Base-by-base conservation (phyloP, 2,797 vertebrate species). In the Synaphobranchus kaupii region DNA sequence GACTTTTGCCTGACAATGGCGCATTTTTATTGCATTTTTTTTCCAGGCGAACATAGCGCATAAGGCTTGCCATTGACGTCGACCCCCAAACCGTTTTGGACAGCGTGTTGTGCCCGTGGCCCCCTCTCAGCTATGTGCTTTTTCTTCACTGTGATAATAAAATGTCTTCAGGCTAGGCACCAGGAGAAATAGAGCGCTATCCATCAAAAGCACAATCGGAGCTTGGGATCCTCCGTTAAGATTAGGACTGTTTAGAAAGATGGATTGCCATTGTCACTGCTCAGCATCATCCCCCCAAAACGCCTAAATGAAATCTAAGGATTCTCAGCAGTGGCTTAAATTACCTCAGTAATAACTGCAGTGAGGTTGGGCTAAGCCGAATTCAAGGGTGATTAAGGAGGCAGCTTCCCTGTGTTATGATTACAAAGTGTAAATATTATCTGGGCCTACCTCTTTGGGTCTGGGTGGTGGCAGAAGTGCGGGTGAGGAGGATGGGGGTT, bases 181-280 rank as follows among this genome's bases (percentile, higher is more conserved):
- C 91, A 89, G 34, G 81, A 84, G 84, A 87, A 90, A 91, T 89
- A 92, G 95, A 88, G 89, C 94, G 94, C 86, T 90, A 96, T 96
- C 96, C 96, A 95, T 97, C 96, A 96, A 92, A 90, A 3, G 84
- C 94, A 92, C 92, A 90, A 93, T 93, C 93, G 93, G 92, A 91
- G 93, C 89, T 94, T 92, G 87, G 92, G 93, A 94, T 96, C 95
- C 95, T 96, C 94, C 94, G 92, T 96, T 97, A 95, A 96, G 96
- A 96, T 97, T 94, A 96, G 93, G 94, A 93, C 88, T 85, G 93
- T 93, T 96, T 96, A 96, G 95, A 95, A 96, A 97, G 96, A 97
- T 94, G 95, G 96, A 96, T 96, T 94, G 94, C 88, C 90, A 94
- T 94, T 84, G 93, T 94, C 92, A 94, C 92, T 89, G 92, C 90